Conservation (phyloP, 2,113 vertebrate genomes). For the Arothron firmamentum region DNA sequence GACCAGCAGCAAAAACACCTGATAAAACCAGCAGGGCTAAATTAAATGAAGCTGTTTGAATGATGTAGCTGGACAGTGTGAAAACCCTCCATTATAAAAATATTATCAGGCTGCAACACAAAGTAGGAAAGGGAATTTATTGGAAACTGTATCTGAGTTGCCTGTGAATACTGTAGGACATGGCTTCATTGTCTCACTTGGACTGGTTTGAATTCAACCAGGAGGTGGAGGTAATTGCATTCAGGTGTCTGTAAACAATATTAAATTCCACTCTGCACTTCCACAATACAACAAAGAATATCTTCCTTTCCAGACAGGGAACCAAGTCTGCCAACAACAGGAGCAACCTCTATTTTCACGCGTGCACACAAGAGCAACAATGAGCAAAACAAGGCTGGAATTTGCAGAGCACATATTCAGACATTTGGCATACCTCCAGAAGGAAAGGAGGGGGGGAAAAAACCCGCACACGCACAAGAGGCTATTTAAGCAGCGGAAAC, state of each 20-base stretch:
- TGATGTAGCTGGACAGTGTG: too few relatives aligned
- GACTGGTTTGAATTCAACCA: slow-evolving; percentile 7
- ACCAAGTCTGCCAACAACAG: slow-evolving; percentile 11
- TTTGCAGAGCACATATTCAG: slow-evolving; percentile 38
- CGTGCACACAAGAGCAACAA: slow-evolving; percentile 36
- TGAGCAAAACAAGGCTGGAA: slow-evolving; percentile 34
- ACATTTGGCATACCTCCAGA: slow-evolving; percentile 54
- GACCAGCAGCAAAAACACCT: too few relatives aligned
- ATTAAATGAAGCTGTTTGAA: too few relatives aligned
- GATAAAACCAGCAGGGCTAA: too few relatives aligned
- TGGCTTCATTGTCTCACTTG: slow-evolving; percentile 17
- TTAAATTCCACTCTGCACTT: slow-evolving; percentile 24
- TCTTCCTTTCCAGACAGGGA: slow-evolving; percentile 35
- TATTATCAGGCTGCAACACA: neutral
- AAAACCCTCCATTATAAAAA: too few relatives aligned
- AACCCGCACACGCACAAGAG: slow-evolving; percentile 41
- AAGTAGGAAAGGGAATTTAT: neutral
- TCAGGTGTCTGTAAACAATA: slow-evolving; percentile 27
- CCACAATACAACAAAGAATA: slow-evolving; percentile 36
- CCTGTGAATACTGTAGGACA: neutral
- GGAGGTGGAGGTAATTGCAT: slow-evolving; percentile 20
- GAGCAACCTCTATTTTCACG: slow-evolving; percentile 21
- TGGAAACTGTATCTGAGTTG: neutral
- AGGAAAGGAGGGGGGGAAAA: neutral
- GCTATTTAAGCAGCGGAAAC: slow-evolving; percentile 52